These are phyloP conservation scores for Tychaedon coryphoeus DNA, from an alignment of 2,113 vertebrate genomes.

Conservation along the genomic window DNA sequence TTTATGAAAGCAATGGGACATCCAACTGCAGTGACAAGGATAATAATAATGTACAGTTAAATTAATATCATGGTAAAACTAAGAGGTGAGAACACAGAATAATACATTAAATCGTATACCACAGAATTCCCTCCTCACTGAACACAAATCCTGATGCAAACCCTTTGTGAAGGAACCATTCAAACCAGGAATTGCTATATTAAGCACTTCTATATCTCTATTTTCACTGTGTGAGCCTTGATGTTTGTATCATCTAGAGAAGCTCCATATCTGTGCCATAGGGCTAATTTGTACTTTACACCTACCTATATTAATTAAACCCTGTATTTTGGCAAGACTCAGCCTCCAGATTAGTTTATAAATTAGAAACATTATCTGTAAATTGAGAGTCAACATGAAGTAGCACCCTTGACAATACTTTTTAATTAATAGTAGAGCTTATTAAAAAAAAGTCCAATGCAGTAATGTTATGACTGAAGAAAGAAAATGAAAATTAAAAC, in stretches of 20 bases:
- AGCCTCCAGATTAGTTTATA: not conserved
- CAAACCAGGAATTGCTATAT: not conserved
- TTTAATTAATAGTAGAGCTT: not conserved
- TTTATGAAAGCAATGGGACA: not conserved
- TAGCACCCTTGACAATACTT: not conserved
- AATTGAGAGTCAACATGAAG: not conserved
- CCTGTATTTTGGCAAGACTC: not conserved
- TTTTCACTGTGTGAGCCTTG: not conserved
- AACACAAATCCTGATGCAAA: not conserved
- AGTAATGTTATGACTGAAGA: not conserved
- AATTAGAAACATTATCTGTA: not conserved
- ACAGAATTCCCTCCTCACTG: not conserved
- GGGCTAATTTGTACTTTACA: not conserved
- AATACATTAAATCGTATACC: not conserved
- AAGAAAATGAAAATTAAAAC: not conserved
- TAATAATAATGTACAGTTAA: not conserved
- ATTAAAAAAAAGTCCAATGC: not conserved
- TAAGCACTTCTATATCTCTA: not conserved
- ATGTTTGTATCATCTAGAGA: not conserved
- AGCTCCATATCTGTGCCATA: not conserved
- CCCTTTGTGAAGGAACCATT: not conserved
- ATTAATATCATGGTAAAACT: not conserved
- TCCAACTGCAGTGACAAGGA: fast-evolving
- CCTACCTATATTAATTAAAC: not conserved
- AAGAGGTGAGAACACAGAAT: not conserved